These are phyloP conservation scores for Calosoma granatense DNA, from an alignment of 1,140 invertebrate species.

Conservation along the genomic window DNA sequence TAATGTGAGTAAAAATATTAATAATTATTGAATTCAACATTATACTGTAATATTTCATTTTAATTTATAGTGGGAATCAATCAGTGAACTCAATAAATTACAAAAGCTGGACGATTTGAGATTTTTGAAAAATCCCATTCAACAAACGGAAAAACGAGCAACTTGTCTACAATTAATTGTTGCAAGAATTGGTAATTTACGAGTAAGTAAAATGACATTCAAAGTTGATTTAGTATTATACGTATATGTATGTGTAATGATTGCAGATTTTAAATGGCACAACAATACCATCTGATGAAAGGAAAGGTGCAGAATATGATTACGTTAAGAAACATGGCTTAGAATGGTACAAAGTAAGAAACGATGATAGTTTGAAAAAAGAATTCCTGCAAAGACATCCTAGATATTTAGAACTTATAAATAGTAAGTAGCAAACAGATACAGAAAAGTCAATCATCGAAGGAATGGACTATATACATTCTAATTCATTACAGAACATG, in stretches of 20 bases:
- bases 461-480: constrained; percentile 10
- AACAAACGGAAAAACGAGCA: constrained; percentile 52
- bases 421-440: no score
- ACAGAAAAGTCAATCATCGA: no score
- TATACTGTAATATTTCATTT: constrained; percentile 10
- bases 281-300: constrained; percentile 51
- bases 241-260: constrained; percentile 2
- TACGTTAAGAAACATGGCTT: constrained; percentile 71
- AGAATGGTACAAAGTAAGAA: constrained; percentile 54
- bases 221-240: neutral
- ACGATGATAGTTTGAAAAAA: constrained; percentile 33
- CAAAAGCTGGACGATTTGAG: constrained; percentile 56
- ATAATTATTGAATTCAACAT: no score
- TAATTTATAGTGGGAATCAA: constrained; percentile 54
- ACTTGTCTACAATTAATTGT: constrained; percentile 64
- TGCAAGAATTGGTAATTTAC: constrained; percentile 55
- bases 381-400: constrained; percentile 64
- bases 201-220: constrained; percentile 33
- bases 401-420: constrained; percentile 49
- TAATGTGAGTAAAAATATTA: constrained; percentile 39
- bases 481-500: constrained; percentile 57
- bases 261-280: constrained; percentile 57
- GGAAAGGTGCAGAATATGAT: constrained; percentile 78
- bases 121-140: constrained; percentile 61
- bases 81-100: constrained; percentile 78